These are phyloP conservation scores for Corythornis vintsioides DNA, from an alignment of 2,113 vertebrate genomes.

Conservation along the genomic window DNA sequence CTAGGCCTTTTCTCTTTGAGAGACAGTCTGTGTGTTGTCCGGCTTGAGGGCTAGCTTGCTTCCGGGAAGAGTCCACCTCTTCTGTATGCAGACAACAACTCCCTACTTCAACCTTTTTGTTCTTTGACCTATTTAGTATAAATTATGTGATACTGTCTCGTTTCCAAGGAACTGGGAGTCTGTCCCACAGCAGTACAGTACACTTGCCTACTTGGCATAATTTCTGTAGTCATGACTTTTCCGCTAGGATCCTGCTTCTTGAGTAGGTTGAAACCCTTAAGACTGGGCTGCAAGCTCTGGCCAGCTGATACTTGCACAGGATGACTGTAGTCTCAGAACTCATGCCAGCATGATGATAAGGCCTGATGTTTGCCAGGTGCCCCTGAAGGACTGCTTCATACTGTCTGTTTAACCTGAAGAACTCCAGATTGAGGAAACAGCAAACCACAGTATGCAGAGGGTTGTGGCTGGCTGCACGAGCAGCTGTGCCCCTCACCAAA, in stretches of 20 bases:
- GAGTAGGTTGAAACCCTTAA: not conserved
- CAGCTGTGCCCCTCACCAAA: not conserved
- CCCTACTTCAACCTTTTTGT: not conserved
- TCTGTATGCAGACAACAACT: not conserved
- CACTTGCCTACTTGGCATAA: not conserved
- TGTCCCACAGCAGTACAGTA: not conserved
- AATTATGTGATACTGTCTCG: not conserved
- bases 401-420: not conserved
- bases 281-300: not conserved
- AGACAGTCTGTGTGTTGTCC: not conserved
- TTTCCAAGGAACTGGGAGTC: not conserved
- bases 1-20: not conserved
- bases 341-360: not conserved
- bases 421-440: not conserved
- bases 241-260: not conserved
- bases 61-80: not conserved
- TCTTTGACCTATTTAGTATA: not conserved
- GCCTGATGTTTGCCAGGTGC: not conserved
- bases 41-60: not conserved
- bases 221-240: not conserved
- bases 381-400: not conserved
- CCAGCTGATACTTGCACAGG: slow-evolving; percentile 25
- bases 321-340: slow-evolving; percentile 1
- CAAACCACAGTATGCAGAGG: not conserved
- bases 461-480: not conserved